Evolutionary conservation across 2,113 vertebrate species (phyloP).

Genomic region (Empidonax traillii): DNA sequence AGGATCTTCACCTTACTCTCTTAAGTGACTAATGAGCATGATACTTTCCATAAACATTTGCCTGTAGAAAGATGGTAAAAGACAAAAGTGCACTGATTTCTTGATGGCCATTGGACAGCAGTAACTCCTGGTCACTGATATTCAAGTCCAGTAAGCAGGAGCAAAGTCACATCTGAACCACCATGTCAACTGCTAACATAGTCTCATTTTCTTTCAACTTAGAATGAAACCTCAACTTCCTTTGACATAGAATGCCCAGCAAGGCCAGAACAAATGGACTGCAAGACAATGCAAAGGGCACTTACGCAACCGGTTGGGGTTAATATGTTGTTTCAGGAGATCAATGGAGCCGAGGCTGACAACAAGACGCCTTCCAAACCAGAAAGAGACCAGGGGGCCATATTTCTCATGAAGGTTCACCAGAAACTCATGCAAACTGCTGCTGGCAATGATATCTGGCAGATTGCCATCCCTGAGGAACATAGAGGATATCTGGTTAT

Average conservation of each 20-base stretch:
- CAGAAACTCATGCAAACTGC: slow-evolving; percentile 92
- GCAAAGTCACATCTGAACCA: not conserved
- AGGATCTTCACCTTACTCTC: not conserved
- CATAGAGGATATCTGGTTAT: not conserved
- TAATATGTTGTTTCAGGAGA: slow-evolving; percentile 88
- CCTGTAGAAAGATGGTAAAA: not conserved
- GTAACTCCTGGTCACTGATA: not conserved
- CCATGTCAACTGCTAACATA: not conserved
- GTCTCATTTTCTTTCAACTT: not conserved
- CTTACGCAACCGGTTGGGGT: slow-evolving; percentile 90
- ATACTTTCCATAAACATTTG: not conserved
- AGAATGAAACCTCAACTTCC: not conserved
- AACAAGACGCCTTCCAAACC: slow-evolving; percentile 92
- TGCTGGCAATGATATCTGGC: slow-evolving; percentile 87
- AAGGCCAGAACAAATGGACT: not conserved
- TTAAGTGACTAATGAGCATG: not conserved
- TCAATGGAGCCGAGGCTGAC: slow-evolving; percentile 89
- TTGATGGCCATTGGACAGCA: not conserved
- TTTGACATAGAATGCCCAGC: not conserved
- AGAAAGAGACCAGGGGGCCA: slow-evolving; percentile 91
- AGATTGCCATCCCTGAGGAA: slow-evolving; percentile 90
- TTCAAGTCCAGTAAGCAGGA: not conserved
- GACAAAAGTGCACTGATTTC: not conserved
- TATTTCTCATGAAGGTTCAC: slow-evolving; percentile 87
- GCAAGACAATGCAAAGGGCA: slow-evolving; percentile 8